Conservation (phyloP, 2,797 vertebrate species). For the Allobates femoralis region DNA sequence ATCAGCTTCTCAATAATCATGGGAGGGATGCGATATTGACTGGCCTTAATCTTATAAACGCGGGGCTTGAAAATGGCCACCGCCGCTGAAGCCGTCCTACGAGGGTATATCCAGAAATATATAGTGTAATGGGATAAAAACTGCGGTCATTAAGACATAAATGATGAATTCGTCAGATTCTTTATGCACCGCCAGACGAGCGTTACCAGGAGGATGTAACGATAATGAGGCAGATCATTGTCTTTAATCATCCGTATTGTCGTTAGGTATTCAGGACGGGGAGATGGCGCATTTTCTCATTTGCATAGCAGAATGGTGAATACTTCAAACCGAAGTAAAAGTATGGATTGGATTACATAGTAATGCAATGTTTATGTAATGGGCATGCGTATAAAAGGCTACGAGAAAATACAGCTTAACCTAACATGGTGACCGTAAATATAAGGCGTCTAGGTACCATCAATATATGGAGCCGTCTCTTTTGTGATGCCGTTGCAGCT, state of each 20-base stretch:
- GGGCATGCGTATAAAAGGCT: not conserved
- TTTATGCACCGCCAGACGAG: not conserved
- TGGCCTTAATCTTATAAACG: not conserved
- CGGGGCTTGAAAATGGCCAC: not conserved
- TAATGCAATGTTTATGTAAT: not conserved
- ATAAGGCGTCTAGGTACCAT: too few relatives aligned
- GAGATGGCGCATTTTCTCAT: not conserved
- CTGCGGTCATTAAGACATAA: not conserved
- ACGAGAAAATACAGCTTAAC: too few relatives aligned
- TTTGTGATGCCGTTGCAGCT: too few relatives aligned
- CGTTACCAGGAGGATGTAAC: constrained; percentile 18
- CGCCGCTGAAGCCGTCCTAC: not conserved
- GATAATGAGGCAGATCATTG: constrained; percentile 30
- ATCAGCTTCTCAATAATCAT: not conserved
- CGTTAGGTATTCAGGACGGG: constrained; percentile 3
- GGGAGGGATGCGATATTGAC: not conserved
- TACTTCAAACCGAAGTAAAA: not conserved
- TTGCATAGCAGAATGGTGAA: not conserved
- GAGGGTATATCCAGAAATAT: not conserved
- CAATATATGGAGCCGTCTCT: too few relatives aligned
- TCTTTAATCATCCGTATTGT: constrained; percentile 25
- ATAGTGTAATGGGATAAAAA: not conserved
- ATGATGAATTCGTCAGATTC: not conserved
- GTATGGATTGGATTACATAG: not conserved
- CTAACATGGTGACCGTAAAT: too few relatives aligned